phyloP scores from a whole-genome alignment of 2,797 vertebrate species.

The Helarctos malayanus region DNA sequence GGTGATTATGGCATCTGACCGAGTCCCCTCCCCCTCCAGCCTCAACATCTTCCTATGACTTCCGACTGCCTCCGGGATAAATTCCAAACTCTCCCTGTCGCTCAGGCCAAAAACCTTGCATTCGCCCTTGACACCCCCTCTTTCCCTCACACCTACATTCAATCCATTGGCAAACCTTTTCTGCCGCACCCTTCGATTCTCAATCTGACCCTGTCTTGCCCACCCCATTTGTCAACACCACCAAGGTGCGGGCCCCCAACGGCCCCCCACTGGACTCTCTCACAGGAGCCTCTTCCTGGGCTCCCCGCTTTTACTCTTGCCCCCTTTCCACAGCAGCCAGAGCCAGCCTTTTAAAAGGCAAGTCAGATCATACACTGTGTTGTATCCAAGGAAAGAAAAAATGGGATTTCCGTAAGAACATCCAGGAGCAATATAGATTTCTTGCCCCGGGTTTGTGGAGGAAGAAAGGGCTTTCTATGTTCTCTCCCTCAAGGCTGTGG shows the following conservation, averaged over 20 bases:
- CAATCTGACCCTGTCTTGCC: background rate
- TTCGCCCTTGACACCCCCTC: constrained; percentile 66
- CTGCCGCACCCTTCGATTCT: background rate
- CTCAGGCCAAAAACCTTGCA: constrained; percentile 73
- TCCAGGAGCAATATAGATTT: background rate
- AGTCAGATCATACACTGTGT: background rate
- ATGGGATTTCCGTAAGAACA: background rate
- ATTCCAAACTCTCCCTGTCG: constrained; percentile 71
- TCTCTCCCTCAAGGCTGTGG: background rate
- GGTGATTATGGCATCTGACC: constrained; percentile 53
- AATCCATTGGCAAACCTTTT: constrained; percentile 2
- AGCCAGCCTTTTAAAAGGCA: constrained; percentile 20
- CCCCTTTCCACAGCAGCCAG: background rate
- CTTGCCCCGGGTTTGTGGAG: background rate
- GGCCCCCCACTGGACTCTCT: background rate
- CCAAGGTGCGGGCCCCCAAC: background rate
- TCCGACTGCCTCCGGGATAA: constrained; percentile 74
- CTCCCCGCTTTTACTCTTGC: rapidly evolving
- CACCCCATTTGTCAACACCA: background rate
- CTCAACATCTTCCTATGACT: constrained; percentile 66
- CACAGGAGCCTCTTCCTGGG: background rate
- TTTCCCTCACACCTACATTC: background rate
- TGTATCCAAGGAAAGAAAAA: constrained; percentile 7
- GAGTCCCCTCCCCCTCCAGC: constrained; percentile 1
- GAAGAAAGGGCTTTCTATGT: background rate